These are phyloP conservation scores for Andrena camellia DNA, from an alignment of 2,888 invertebrate genomes.

Conservation along the genomic window DNA sequence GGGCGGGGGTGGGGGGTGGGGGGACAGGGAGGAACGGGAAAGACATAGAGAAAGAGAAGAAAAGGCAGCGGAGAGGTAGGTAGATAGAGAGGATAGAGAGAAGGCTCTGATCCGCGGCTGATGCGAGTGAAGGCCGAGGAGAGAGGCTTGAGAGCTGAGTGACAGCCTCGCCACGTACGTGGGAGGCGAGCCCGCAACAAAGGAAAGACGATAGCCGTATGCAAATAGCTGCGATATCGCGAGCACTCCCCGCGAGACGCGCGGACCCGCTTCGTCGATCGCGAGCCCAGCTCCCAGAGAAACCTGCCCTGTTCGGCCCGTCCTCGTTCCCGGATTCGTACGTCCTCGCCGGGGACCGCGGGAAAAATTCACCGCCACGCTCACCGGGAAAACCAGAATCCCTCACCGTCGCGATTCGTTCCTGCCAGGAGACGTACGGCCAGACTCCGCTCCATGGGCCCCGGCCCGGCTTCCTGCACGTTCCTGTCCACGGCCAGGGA, in stretches of 20 bases:
- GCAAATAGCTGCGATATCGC: constrained; percentile 79
- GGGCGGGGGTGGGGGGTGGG: constrained; percentile 3
- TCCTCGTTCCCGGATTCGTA: constrained; percentile 26
- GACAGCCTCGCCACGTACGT: constrained; percentile 82
- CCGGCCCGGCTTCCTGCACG: too few species aligned
- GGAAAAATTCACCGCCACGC: constrained; percentile 25
- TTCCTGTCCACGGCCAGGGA: neutral
- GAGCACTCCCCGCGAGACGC: constrained; percentile 63
- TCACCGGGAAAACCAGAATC: constrained; percentile 37
- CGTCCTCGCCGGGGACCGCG: neutral
- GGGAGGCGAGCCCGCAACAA: constrained; percentile 82
- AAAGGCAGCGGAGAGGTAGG: constrained; percentile 40
- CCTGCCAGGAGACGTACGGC: neutral
- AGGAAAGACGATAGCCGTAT: constrained; percentile 81
- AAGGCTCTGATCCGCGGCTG: constrained; percentile 64
- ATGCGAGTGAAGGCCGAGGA: constrained; percentile 74
- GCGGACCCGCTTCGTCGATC: constrained; percentile 35
- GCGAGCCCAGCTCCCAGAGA: neutral
- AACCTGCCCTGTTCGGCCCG: constrained; percentile 1
- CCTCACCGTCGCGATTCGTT: constrained; percentile 11
- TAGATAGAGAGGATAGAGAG: constrained; percentile 56
- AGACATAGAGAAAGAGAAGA: constrained; percentile 30
- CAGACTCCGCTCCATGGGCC: neutral
- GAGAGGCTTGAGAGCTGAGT: constrained; percentile 78
- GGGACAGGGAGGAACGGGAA: constrained; percentile 1